Conservation (phyloP, 2,888 invertebrate genomes). For the Oscheius sp. region DNA sequence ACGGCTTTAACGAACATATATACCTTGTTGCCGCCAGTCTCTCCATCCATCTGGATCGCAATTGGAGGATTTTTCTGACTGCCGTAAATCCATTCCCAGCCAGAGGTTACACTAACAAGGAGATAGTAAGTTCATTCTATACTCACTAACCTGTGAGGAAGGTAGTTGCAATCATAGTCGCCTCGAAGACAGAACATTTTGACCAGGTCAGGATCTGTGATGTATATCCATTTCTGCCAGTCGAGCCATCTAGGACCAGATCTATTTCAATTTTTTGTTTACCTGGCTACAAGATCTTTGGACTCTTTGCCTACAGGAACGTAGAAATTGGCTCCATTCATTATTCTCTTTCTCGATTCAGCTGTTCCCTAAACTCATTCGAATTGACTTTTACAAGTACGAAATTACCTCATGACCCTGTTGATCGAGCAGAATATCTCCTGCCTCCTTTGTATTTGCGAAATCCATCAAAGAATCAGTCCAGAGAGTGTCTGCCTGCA, state of each 20-base stretch:
- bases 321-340: constrained; percentile 64
- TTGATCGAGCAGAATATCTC: constrained; percentile 60
- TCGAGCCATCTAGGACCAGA: constrained; percentile 41
- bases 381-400: neutral
- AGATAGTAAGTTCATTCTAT: no score
- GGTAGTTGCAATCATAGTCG: constrained; percentile 54
- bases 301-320: constrained; percentile 41
- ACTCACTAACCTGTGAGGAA: constrained; percentile 54
- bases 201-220: constrained; percentile 62
- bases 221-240: constrained; percentile 58
- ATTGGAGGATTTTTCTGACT: constrained; percentile 56
- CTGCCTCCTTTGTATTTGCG: neutral
- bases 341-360: constrained; percentile 45
- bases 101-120: constrained; percentile 53
- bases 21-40: constrained; percentile 61
- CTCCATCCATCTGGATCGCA: constrained; percentile 66
- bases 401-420: constrained; percentile 47
- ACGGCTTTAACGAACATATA: neutral
- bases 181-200: constrained; percentile 61
- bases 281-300: constrained; percentile 42
- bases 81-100: constrained; percentile 67
- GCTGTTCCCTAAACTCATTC: constrained; percentile 17
- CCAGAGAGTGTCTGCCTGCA: constrained; percentile 63
- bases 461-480: constrained; percentile 19
- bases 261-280: neutral